Evolutionary conservation across 2,797 vertebrate genomes (phyloP), one percentile per base, ranked within the genome.

Genomic region (Pseudochaenichthys georgianus): DNA sequence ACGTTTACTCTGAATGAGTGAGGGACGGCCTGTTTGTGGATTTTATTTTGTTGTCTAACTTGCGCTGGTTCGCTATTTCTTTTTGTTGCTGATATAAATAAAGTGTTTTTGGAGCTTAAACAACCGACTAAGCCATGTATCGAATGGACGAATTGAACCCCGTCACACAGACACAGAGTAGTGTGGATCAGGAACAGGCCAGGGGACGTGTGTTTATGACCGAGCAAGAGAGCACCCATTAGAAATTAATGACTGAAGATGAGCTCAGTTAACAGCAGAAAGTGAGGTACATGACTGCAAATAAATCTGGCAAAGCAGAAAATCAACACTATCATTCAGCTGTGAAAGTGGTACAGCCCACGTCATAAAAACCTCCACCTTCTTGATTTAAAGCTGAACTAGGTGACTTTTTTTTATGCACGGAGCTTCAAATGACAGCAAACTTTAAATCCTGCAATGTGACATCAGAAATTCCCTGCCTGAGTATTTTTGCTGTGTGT

Each of bases 231-330:
- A 72, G 62, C 76, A 34, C 54, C 54, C 70, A 55, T 72, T 68
- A 69, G 74, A 73, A 62, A 75, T 70, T 74, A 77, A 85, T 76
- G 74, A 75, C 62, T 7, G 42, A 58, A 13, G 64, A 71, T 73
- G 71, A 76, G 41, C 60, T 80, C 34, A 47, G 72, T 46, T 63
- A 62, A 77, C 43, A 28, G 53, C 3, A 5, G 68, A 31, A 15
- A 21, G 50, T 17, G n/a, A 67, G 61, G 72, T 55, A n/a, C 38
- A 34, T 6, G 45, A 45, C 43, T 3, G 28, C 54, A 55, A 78
- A 65, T 68, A 23, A 58, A 62, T 69, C 64, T 21, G 17, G 42
- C 64, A 54, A 73, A 50, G 79, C 55, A 67, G 67, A 66, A 63
- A 69, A 47, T 70, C 66, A 77, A 57, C 63, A 21, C 50, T 10